A percentile compares a stretch with the other conserved stretches of the same genome.
Evolutionary conservation across 2,113 vertebrate species (phyloP).

Genomic region (Crotalus helleri): DNA sequence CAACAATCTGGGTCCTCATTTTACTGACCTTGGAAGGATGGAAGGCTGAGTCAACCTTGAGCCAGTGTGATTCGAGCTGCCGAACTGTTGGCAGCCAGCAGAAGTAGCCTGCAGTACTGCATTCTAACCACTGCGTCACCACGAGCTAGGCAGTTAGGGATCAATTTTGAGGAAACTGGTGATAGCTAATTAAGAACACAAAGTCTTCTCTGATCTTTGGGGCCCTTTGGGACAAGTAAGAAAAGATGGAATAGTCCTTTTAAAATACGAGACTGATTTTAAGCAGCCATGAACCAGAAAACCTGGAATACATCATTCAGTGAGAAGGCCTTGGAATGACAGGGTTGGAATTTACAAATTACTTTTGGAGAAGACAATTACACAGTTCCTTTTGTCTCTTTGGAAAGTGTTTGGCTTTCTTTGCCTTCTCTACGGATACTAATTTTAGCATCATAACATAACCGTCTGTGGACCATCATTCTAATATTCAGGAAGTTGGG

Average conservation of each 20-base stretch:
- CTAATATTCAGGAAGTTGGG: neutral
- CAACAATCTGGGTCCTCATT: too few relatives aligned
- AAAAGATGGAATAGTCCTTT: neutral
- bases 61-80: too few relatives aligned
- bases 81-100: too few relatives aligned
- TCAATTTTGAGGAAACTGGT: neutral
- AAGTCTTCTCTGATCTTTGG: neutral
- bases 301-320: neutral
- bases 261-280: neutral
- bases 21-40: too few relatives aligned
- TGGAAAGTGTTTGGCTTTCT: slow-evolving; percentile 5
- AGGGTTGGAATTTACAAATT: neutral
- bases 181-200: neutral
- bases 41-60: too few relatives aligned
- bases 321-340: neutral
- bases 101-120: too few relatives aligned
- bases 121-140: too few relatives aligned
- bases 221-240: neutral
- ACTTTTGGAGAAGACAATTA: neutral
- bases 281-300: slow-evolving; percentile 3
- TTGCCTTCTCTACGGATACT: neutral
- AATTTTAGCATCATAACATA: slow-evolving; percentile 3
- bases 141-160: neutral
- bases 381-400: neutral
- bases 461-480: neutral